Base-by-base conservation (phyloP, 2,888 invertebrate species). In the Antheraea assamensis region DNA sequence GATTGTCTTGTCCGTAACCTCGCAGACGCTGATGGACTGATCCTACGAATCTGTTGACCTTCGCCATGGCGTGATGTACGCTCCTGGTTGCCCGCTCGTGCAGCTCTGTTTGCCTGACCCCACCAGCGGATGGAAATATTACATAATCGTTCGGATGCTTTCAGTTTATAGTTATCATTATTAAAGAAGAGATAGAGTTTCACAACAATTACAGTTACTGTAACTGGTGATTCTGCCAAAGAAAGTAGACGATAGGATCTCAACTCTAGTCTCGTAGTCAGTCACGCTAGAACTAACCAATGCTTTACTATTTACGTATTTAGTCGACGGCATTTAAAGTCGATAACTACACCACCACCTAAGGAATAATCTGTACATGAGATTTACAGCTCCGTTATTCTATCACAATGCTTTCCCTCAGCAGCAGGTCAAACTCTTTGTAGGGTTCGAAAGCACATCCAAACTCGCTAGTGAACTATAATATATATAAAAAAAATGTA, bases 41-140 rank as follows among this genome's bases (percentile, higher is more conserved):
- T 49, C 86, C 90, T 77, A 92, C 91, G 89, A 92, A 89, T 77
- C 89, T 90, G 89, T 90, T 88, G 79, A 89, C 89, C 74, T 82
- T 85, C 85, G 81, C 81, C 83, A 92, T 82, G 61, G 90, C 87
- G 75, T 74, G 80, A 75, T 85, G 87, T 66, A 87, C 84, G 74
- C 88, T 86, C 75, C 83, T 84, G 42, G 85, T 79, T 24, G 88
- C 89, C 76, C 90, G 89, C 74, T 82, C 87, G 79, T 92, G 93
- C 74, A 94, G 76, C 81, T 90, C 91, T 61, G 86, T 76, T 83
- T 93, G 93, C 94, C 94, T 94, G 88, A 74, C 79, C 74, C 82
- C 83, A 83, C 81, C 83, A 82, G 78, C 75, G 77, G 71, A 21
- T 30, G 72, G 77, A 74, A 77, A 79, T 74, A 79, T 79, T 77